Base-by-base conservation (phyloP, 1,140 invertebrate species). In the Lepidurus couesii region DNA sequence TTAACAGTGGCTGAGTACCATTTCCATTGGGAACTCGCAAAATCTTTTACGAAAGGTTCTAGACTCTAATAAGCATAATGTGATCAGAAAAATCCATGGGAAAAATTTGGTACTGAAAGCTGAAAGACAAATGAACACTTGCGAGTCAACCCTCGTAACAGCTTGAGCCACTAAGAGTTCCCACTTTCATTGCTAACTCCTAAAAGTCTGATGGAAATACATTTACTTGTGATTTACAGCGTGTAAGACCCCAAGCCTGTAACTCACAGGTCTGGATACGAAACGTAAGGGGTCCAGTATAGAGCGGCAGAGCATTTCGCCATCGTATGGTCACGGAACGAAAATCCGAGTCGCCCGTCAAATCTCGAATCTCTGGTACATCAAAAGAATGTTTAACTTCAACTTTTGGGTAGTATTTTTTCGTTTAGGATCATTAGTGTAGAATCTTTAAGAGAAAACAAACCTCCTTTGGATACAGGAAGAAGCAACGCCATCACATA, bases 211-310 rank as follows among this genome's bases (percentile, higher is more conserved):
- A 21, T n/a, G 21, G 13, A 13, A 21, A 65, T 65, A 4, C 21
- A 65, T 16, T 11, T 65, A 65, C 53, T 65, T 65, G 53, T 65
- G 53, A 65, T 65, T 65, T 65, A 65, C 53, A 65, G n/a, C 53
- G 53, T 0, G 53, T n/a, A 21, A n/a, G 16, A 65, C 53, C 53
- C 53, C 53, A 65, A n/a, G 13, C 53, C 21, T 65, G 53, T 65
- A 65, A 13, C 21, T 65, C 53, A 16, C 53, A 65, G 9, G 53
- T 65, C 21, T 65, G 53, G 53, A 65, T 16, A 16, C 53, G 53
- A 16, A 65, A 65, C 16, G 53, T 65, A 65, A 65, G 53, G 8
- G 53, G 53, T 13, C 53, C 53, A 16, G 16, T 65, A 16, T 65
- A 65, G 53, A 65, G 13, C 3, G 53, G 53, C 53, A 65, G 21